A percentile compares a stretch with the other conserved stretches of the same genome.
Evolutionary conservation across 2,888 invertebrate genomes (phyloP).

Genomic region (Andrena haemorrhoa): DNA sequence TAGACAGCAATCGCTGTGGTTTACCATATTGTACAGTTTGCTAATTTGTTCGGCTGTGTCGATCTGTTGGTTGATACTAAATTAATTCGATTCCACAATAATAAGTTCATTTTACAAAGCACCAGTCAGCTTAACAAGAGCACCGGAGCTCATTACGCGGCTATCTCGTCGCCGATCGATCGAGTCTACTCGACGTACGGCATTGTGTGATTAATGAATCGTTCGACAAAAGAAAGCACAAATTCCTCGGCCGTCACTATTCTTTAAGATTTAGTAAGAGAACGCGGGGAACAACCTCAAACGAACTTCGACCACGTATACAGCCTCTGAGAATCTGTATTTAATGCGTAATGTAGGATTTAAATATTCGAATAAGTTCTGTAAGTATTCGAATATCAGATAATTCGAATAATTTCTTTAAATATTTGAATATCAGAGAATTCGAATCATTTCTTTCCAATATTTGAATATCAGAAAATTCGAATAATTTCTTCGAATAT

Average conservation of each 20-base stretch:
- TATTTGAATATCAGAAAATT: no score
- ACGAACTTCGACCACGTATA: background rate
- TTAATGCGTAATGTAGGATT: conserved; percentile 9
- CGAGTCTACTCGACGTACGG: conserved; percentile 76
- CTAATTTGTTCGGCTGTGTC: conserved; percentile 22
- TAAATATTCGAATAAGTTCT: no score
- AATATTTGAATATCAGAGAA: no score
- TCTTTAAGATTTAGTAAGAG: conserved; percentile 60
- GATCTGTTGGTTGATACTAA: conserved; percentile 32
- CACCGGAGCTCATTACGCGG: conserved; percentile 79
- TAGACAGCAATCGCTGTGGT: background rate
- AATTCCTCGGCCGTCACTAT: conserved; percentile 61
- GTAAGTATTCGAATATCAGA: no score
- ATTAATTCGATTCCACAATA: conserved; percentile 61
- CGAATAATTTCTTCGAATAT: no score
- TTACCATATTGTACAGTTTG: conserved; percentile 1
- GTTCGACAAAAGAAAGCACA: conserved; percentile 64
- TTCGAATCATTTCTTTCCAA: no score
- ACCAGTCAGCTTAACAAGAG: conserved; percentile 58
- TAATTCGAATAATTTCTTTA: no score
- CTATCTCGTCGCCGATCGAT: conserved; percentile 81
- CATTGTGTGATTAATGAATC: conserved; percentile 82
- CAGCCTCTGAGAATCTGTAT: background rate
- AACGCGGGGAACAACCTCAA: conserved; percentile 49
- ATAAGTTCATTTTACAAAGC: conserved; percentile 67